Conservation (phyloP, 1,140 invertebrate genomes). For the Spodoptera litura region DNA sequence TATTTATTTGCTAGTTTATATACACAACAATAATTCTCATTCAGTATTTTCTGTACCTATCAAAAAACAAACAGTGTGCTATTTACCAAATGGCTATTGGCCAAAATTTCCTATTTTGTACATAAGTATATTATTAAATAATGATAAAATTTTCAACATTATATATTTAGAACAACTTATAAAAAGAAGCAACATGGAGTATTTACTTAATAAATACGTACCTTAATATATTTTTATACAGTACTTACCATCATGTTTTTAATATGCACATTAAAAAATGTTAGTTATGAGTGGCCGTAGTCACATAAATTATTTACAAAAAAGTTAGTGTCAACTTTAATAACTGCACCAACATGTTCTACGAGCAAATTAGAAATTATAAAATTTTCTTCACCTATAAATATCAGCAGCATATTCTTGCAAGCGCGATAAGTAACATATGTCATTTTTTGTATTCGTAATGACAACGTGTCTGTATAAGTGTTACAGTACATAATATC, state of each 20-base stretch:
- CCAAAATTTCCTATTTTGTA: no score
- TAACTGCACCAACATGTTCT: constrained; percentile 17
- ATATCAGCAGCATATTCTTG: constrained; percentile 33
- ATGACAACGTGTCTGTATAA: constrained; percentile 42
- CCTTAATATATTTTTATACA: neutral
- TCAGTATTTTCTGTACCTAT: neutral
- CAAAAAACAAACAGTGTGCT: neutral
- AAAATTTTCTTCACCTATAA: constrained; percentile 35
- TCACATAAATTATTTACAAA: constrained; percentile 20
- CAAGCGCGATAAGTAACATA: constrained; percentile 61
- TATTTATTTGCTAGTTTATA: neutral
- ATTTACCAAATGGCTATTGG: neutral
- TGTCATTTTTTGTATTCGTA: constrained; percentile 49
- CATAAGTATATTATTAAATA: no score
- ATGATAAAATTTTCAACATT: no score
- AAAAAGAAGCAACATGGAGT: no score
- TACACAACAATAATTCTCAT: no score
- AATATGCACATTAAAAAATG: constrained; percentile 12
- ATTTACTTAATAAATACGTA: no score
- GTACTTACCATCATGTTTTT: neutral
- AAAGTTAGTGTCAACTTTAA: constrained; percentile 41
- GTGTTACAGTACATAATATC: constrained; percentile 58
- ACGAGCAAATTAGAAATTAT: constrained; percentile 41
- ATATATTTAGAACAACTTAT: no score
- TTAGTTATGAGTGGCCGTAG: neutral